Base-by-base conservation (phyloP, 2,888 invertebrate genomes). In the Eurois occulta region DNA sequence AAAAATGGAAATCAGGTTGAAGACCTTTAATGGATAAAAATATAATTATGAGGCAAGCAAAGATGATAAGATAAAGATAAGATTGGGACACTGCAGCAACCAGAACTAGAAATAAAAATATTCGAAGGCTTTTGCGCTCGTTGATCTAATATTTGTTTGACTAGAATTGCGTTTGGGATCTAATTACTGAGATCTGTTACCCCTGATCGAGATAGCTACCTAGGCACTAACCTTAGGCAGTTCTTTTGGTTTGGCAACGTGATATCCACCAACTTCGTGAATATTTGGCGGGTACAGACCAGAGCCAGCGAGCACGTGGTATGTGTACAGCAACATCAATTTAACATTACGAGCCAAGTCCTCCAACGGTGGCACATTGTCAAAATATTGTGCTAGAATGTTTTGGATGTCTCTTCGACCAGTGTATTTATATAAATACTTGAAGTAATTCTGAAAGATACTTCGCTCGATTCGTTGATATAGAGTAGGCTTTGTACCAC, bases 221-320 rank as follows among this genome's bases (percentile, higher is more conserved):
- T 18, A 58, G 24, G 32, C 41, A 38, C 83, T 91, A 89, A 95
- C 96, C 73, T 88, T 67, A 0, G 97, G 94, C 43, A 98, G 80
- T 38, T 94, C 90, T 72, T 95, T 94, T 1, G 93, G 85, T 72
- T 93, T 86, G 18, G 91, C 91, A 1, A 97, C 95, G 81, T 97
- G 97, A 77, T 97, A 94, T 5, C 97, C 98, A 43, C 97, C 97
- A 2, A 97, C 96, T 94, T 97, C 97, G 35, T 97, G 95, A 0
- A 97, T 93, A 84, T 97, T 97, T 0, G 97, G 95, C 0, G 97
- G 93, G 28, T 94, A 89, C 0, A 97, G 96, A 24, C 94, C 93
- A 0, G 97, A 93, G 1, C 97, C 97, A 74, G 96, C 94, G 1
- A 97, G 86, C 0, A 97, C 94, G 75, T 96, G 97, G 88, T 97